Evolutionary conservation across 2,113 vertebrate species (phyloP).

Genomic region (Ammodytes marinus): DNA sequence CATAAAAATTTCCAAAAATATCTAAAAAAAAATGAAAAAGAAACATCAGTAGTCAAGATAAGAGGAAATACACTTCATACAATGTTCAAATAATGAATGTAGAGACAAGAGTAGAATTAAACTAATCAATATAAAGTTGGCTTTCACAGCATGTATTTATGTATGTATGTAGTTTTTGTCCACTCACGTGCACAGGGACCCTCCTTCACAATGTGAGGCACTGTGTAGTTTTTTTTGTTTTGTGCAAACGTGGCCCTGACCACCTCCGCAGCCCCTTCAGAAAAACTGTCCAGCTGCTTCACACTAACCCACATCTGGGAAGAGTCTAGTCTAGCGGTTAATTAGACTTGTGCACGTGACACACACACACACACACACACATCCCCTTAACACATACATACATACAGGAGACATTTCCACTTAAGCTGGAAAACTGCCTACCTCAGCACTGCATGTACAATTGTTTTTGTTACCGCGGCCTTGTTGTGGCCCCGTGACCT

Average conservation of each 20-base stretch:
- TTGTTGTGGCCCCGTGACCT: conserved; percentile 60
- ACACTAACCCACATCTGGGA: conserved; percentile 75
- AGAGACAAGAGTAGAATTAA: too few species aligned
- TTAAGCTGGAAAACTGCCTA: conserved; percentile 43
- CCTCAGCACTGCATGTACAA: conserved; percentile 59
- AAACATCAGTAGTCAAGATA: too few species aligned
- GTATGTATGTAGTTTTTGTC: not conserved
- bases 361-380: conserved; percentile 1
- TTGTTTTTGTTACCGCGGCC: conserved; percentile 68
- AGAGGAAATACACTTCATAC: too few species aligned
- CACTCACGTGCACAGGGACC: conserved; percentile 10
- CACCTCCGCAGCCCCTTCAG: conserved; percentile 44
- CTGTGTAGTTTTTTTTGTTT: conserved; percentile 44
- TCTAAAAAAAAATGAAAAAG: too few species aligned
- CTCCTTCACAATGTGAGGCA: conserved; percentile 20
- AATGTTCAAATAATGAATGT: too few species aligned
- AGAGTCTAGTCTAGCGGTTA: conserved; percentile 62
- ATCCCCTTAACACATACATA: conserved; percentile 66
- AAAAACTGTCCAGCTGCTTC: conserved; percentile 75
- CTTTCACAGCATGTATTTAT: not conserved
- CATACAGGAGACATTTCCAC: conserved; percentile 68
- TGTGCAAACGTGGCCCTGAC: conserved; percentile 61
- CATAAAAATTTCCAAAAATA: too few species aligned
- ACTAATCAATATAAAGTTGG: too few species aligned
- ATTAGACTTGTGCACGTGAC: conserved; percentile 22